Base-by-base conservation (phyloP, 2,888 invertebrate genomes). In the Dasypogon diadema region DNA sequence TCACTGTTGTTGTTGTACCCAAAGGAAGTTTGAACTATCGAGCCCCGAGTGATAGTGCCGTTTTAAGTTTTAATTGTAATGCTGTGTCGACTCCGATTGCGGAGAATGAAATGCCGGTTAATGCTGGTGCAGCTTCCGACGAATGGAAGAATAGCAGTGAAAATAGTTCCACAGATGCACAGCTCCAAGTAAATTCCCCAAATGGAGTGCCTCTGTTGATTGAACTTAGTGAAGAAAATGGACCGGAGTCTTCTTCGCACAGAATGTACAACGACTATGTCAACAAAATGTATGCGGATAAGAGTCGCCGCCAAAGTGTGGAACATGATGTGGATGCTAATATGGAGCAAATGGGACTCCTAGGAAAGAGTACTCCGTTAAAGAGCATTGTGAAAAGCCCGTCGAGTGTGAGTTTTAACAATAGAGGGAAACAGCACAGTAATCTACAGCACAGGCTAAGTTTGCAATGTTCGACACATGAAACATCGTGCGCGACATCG, bases 321-420 rank as follows among this genome's bases (percentile, higher is more conserved):
- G 56, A 56, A 22, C 18, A 56, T n/a, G 73, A 73, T 21, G 56
- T 14, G 42, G 56, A 55, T 14, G 24, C 12, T 6, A 42, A 56
- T 10, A 14, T 54, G 6, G 73, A 73, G 56, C 21, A 70, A 56
- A 21, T 26, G 65, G 16, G 16, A 24, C 22, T 54, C 24, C 21
- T 30, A 55, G 34, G 22, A 72, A 76, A 56, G 73, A 60, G 51
- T 54, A 73, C 37, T 2, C 78, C 77, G 37, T 75, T 78, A 34
- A 79, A 80, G 76, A 80, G 81, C 77, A 81, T 81, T 76, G 80
- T 81, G 18, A 81, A 80, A 76, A 80, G 80, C 74, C 80, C 80
- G n/a, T 81, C 80, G 10, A 77, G 79, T 21, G 76, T 79, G 37
- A 80, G 81, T 82, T 81, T 82, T 51, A 63, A 60, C 37, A 72